phyloP scores from a whole-genome alignment of 2,113 vertebrate genomes.

The Chrysemys picta region DNA sequence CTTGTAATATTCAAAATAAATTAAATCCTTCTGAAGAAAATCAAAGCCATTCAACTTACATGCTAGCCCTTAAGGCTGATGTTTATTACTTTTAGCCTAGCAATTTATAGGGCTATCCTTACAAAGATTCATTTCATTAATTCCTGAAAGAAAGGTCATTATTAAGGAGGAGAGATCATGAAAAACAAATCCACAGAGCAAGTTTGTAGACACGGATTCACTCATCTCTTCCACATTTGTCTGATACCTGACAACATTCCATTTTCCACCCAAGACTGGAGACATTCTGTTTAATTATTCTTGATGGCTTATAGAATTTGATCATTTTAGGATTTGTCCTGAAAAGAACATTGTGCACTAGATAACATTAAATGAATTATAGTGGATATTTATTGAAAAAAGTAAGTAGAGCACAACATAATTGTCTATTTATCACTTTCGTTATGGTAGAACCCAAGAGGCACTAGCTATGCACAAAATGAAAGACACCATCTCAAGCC shows the following conservation, averaged over 20 bases:
- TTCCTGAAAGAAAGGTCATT: slow-evolving; percentile 20
- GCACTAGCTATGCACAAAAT: not conserved
- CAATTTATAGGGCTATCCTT: slow-evolving; percentile 44
- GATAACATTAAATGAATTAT: not conserved
- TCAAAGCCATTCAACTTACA: slow-evolving; percentile 47
- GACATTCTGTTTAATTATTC: not conserved
- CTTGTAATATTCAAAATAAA: slow-evolving; percentile 76
- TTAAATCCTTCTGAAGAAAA: slow-evolving; percentile 68
- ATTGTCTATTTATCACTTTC: not conserved
- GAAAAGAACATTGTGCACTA: not conserved
- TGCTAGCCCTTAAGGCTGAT: not conserved
- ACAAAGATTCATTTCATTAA: slow-evolving; percentile 33
- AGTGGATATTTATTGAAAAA: not conserved
- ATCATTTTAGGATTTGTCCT: not conserved
- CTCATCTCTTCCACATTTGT: not conserved
- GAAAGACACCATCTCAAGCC: not conserved
- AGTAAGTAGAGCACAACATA: not conserved
- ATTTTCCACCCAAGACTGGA: slow-evolving; percentile 4
- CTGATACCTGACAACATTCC: not conserved
- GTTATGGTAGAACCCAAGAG: not conserved
- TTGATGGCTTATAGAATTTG: not conserved
- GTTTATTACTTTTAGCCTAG: slow-evolving; percentile 60
- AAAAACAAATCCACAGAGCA: not conserved
- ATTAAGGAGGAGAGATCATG: not conserved
- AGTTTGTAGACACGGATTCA: not conserved